Conservation (phyloP, 2,888 invertebrate genomes). For the Melieria picta region DNA sequence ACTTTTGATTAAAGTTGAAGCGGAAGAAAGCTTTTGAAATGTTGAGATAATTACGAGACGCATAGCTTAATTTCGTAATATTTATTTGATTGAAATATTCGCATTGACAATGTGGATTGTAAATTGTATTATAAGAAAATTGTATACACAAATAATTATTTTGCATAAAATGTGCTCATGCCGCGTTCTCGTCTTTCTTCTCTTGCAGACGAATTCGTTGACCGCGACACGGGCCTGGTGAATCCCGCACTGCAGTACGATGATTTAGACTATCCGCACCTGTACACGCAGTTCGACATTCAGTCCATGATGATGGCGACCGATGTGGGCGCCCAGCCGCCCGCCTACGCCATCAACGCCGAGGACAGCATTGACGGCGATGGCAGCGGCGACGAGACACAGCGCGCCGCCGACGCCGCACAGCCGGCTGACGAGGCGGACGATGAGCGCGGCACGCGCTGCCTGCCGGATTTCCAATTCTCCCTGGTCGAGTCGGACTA, state of each 20-base stretch:
- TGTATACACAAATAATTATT: neutral
- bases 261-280: conserved; percentile 52
- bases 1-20: too few species aligned
- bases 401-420: conserved; percentile 41
- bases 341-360: conserved; percentile 30
- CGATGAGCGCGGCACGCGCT: conserved; percentile 52
- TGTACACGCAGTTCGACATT: conserved; percentile 51
- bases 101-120: neutral
- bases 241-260: conserved; percentile 53
- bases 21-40: too few species aligned
- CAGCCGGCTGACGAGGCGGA: conserved; percentile 33
- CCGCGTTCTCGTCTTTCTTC: neutral
- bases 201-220: conserved; percentile 51
- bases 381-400: neutral
- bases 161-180: neutral
- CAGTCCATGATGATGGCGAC: conserved; percentile 43
- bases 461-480: conserved; percentile 69
- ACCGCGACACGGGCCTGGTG: conserved; percentile 49
- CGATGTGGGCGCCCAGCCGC: conserved; percentile 33
- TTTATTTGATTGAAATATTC: too few species aligned
- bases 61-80: too few species aligned
- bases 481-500: conserved; percentile 76
- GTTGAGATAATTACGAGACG: too few species aligned
- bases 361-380: conserved; percentile 28
- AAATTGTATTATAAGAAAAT: neutral